Evolutionary conservation across 2,888 invertebrate genomes (phyloP).

Genomic region (Auanema freiburgensis): DNA sequence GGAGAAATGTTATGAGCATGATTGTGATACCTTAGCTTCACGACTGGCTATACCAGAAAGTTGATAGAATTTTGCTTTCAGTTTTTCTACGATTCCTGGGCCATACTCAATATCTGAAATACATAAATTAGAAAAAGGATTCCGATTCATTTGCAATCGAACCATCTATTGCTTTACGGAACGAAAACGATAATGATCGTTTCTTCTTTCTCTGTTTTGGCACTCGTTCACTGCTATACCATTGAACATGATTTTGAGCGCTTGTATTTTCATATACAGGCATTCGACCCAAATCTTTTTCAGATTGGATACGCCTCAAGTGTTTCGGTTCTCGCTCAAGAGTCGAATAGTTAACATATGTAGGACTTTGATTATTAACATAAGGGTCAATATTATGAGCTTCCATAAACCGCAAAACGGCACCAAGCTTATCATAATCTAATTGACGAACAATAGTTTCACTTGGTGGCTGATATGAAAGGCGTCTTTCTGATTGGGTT

Average conservation of each 20-base stretch:
- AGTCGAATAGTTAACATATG: not conserved
- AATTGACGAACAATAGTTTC: conserved; percentile 9
- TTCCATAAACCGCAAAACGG: conserved; percentile 24
- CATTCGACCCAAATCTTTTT: not conserved
- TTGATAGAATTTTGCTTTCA: conserved; percentile 43
- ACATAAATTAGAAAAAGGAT: not conserved
- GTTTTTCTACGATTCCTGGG: conserved; percentile 48
- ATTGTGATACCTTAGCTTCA: conserved; percentile 3
- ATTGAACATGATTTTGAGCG: not conserved
- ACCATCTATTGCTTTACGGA: not conserved
- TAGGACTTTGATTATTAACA: not conserved
- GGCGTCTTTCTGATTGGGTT: conserved; percentile 35
- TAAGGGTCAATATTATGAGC: conserved; percentile 23
- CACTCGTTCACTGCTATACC: conserved; percentile 15
- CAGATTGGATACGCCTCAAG: conserved; percentile 16
- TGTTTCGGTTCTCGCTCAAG: conserved; percentile 2
- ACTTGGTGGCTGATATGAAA: not conserved
- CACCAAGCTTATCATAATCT: conserved; percentile 20
- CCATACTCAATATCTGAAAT: conserved; percentile 52
- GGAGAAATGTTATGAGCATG: not conserved
- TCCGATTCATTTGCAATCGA: not conserved
- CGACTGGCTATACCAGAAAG: conserved; percentile 27
- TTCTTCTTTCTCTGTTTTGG: conserved; percentile 17
- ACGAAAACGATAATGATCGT: conserved; percentile 9
- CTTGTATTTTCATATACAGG: not conserved